Conservation (phyloP, 2,113 vertebrate genomes). For the Anarhynchus alexandrinus region DNA sequence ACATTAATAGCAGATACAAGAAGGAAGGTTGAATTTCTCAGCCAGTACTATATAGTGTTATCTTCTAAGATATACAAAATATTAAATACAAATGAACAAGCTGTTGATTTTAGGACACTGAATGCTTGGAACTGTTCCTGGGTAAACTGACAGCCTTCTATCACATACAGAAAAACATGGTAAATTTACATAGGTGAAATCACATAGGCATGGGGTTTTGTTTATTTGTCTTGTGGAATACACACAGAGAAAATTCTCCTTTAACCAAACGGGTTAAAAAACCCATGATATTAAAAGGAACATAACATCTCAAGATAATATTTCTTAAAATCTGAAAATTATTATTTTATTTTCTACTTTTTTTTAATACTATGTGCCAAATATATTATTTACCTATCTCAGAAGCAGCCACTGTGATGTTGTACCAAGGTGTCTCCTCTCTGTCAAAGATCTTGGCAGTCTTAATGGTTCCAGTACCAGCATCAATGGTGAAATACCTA, state of each 20-base stretch:
- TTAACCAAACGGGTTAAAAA: neutral
- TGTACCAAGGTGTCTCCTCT: conserved; percentile 89
- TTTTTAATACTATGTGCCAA: neutral
- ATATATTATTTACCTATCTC: conserved; percentile 85
- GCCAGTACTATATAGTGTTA: neutral
- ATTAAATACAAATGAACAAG: neutral
- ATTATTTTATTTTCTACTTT: neutral
- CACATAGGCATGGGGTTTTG: neutral
- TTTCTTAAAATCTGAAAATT: neutral
- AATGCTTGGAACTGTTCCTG: neutral
- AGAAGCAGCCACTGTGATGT: conserved; percentile 91
- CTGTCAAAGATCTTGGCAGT: conserved; percentile 88
- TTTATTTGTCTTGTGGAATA: neutral
- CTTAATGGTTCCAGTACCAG: conserved; percentile 84
- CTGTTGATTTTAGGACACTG: neutral
- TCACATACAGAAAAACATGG: neutral
- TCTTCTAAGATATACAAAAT: neutral
- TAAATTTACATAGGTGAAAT: neutral
- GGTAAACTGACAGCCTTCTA: neutral
- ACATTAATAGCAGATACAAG: neutral
- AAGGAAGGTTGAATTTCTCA: neutral
- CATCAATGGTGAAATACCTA: conserved; percentile 85
- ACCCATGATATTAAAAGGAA: neutral
- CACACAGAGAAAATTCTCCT: neutral
- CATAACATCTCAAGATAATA: neutral